Percentiles rank a stretch among this genome's conserved stretches.
Evolutionary conservation across 2,888 invertebrate species (phyloP).

Genomic region (Drosophila crucigera): DNA sequence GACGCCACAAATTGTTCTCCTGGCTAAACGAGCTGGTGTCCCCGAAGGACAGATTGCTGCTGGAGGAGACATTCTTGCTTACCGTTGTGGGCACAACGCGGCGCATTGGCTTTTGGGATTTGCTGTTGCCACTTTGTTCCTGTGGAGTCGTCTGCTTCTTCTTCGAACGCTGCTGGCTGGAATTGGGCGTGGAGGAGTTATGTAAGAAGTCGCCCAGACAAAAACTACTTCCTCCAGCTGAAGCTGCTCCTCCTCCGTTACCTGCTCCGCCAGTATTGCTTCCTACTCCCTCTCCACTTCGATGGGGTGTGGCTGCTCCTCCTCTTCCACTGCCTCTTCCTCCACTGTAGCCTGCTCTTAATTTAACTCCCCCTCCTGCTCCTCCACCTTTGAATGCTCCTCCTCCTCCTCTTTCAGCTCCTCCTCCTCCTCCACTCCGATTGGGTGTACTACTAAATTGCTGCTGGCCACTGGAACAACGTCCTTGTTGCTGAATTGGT

Average conservation of each 20-base stretch:
- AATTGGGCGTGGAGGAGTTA: conserved; percentile 55
- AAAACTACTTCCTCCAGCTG: conserved; percentile 54
- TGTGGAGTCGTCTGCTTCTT: conserved; percentile 66
- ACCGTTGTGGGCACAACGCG: conserved; percentile 84
- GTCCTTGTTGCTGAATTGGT: conserved; percentile 50
- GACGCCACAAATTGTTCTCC: conserved; percentile 83
- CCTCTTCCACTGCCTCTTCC: conserved; percentile 32
- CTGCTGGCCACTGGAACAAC: no score
- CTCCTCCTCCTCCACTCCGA: no score
- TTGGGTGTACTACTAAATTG: no score
- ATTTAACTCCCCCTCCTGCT: neutral
- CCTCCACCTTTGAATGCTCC: no score
- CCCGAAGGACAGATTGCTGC: conserved; percentile 52
- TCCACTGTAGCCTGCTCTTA: neutral
- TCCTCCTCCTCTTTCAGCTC: no score
- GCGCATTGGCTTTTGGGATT: conserved; percentile 77
- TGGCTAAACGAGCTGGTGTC: conserved; percentile 82
- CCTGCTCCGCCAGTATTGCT: conserved; percentile 28
- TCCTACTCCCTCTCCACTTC: neutral
- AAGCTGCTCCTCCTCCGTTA: conserved; percentile 32
- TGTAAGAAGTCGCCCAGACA: conserved; percentile 84
- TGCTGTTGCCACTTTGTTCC: conserved; percentile 25
- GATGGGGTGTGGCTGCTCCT: conserved; percentile 59
- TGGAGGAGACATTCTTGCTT: conserved; percentile 58
- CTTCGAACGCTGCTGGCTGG: conserved; percentile 58